Evolutionary conservation across 23 tunicate genomes (phyloP).

Genomic region (Ciona savignyi): DNA sequence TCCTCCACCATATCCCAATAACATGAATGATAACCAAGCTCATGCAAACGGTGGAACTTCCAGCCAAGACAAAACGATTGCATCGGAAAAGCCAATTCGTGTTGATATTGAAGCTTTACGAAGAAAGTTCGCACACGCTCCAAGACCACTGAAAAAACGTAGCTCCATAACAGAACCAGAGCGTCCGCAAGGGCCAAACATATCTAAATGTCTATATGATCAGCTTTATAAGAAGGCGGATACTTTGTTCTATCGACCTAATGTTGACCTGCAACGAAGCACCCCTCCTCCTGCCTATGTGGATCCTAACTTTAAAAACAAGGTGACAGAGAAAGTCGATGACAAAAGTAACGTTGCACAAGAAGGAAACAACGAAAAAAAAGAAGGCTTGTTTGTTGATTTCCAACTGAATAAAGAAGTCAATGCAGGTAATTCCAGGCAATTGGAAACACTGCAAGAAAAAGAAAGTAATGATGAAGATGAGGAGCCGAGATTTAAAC

Average conservation of each 20-base stretch:
- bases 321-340: too few relatives aligned
- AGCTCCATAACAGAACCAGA: constrained; percentile 88
- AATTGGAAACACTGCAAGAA: background rate
- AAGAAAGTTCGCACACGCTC: constrained; percentile 80
- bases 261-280: constrained; percentile 32
- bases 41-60: background rate
- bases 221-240: constrained; percentile 87
- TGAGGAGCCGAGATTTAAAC: constrained; percentile 5
- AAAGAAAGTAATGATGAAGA: constrained; percentile 7
- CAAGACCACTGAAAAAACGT: constrained; percentile 87
- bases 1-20: constrained; percentile 66
- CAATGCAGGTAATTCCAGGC: too few relatives aligned
- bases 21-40: background rate
- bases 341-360: background rate
- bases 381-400: background rate
- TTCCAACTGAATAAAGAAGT: constrained; percentile 5
- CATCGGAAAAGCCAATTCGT: constrained; percentile 34
- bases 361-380: too few relatives aligned
- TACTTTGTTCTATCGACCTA: constrained; percentile 70
- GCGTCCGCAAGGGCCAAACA: constrained; percentile 70
- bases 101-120: constrained; percentile 67
- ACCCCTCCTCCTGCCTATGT: constrained; percentile 72
- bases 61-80: background rate
- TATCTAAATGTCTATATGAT: constrained; percentile 71
- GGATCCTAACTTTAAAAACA: constrained; percentile 29